phyloP scores from a whole-genome alignment of 2,888 invertebrate genomes.

The Andrena minutula region DNA sequence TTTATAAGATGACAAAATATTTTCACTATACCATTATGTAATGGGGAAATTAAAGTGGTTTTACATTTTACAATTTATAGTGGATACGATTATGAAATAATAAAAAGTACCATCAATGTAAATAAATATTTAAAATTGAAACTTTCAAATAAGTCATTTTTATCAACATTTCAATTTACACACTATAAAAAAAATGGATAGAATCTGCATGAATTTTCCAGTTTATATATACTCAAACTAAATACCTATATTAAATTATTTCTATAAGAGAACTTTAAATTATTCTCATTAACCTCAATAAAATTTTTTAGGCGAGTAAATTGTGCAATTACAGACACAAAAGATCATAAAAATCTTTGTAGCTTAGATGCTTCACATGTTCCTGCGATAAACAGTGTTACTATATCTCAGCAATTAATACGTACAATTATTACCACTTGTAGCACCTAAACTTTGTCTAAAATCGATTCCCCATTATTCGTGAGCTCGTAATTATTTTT shows the following conservation, averaged over 20 bases:
- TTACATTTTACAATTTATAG: constrained; percentile 14
- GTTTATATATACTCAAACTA: constrained; percentile 6
- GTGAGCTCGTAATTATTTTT: constrained; percentile 26
- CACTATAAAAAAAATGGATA: background rate
- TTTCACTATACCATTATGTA: background rate
- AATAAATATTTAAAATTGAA: background rate
- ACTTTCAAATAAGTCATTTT: background rate
- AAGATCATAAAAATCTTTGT: constrained; percentile 41
- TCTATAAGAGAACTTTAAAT: constrained; percentile 15
- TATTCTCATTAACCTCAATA: constrained; percentile 22
- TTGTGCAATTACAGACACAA: constrained; percentile 35
- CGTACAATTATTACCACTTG: constrained; percentile 31
- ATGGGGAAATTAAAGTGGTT: constrained; percentile 3
- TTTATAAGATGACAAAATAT: constrained; percentile 1
- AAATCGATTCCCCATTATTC: background rate
- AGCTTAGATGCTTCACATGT: constrained; percentile 48
- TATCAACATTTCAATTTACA: constrained; percentile 11
- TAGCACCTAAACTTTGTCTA: constrained; percentile 39
- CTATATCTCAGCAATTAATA: constrained; percentile 43
- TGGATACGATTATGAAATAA: background rate
- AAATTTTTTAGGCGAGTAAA: constrained; percentile 18
- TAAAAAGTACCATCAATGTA: background rate
- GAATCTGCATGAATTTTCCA: constrained; percentile 34
- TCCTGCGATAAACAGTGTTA: constrained; percentile 39
- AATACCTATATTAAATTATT: constrained; percentile 12